Percentiles rank a stretch among this genome's conserved stretches.
These are phyloP conservation scores for Campoletis sonorensis DNA, from an alignment of 1,140 invertebrate genomes.

Conservation along the genomic window DNA sequence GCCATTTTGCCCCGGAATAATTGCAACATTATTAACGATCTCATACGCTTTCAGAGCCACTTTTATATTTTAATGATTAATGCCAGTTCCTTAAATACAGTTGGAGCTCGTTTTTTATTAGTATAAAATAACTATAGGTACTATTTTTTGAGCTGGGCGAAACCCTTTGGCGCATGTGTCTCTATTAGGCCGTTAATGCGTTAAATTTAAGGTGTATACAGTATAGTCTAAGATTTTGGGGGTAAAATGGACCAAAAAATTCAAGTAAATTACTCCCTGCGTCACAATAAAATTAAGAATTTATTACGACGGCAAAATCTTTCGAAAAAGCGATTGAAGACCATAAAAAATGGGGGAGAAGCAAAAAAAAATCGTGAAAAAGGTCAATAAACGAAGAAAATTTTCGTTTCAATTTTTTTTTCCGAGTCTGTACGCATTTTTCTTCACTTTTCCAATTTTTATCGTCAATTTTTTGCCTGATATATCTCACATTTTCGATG, in stretches of 20 bases:
- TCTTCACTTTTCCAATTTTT: not conserved
- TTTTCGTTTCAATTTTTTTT: not conserved
- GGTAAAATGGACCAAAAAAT: constrained; percentile 2
- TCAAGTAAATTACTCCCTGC: not conserved
- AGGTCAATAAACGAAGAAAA: not conserved
- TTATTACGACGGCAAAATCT: too few relatives aligned
- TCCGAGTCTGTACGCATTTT: not conserved
- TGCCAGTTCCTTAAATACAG: constrained; percentile 15
- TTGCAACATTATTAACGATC: constrained; percentile 1
- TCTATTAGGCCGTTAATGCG: constrained; percentile 43
- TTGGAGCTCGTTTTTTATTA: constrained; percentile 31
- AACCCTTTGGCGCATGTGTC: constrained; percentile 50
- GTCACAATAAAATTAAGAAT: too few relatives aligned
- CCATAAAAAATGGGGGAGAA: not conserved
- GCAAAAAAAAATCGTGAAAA: not conserved
- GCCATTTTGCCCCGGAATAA: constrained; percentile 12
- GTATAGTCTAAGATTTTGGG: constrained; percentile 1
- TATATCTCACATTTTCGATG: not conserved
- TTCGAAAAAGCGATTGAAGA: not conserved
- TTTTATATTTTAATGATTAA: constrained; percentile 35
- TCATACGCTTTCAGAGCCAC: constrained; percentile 29
- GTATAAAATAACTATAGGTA: constrained; percentile 51
- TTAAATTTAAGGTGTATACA: constrained; percentile 3
- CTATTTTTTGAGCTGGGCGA: constrained; percentile 64
- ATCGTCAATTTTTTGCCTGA: not conserved